Evolutionary conservation across 2,797 vertebrate genomes (phyloP).

Genomic region (Phoxinus dragarum): DNA sequence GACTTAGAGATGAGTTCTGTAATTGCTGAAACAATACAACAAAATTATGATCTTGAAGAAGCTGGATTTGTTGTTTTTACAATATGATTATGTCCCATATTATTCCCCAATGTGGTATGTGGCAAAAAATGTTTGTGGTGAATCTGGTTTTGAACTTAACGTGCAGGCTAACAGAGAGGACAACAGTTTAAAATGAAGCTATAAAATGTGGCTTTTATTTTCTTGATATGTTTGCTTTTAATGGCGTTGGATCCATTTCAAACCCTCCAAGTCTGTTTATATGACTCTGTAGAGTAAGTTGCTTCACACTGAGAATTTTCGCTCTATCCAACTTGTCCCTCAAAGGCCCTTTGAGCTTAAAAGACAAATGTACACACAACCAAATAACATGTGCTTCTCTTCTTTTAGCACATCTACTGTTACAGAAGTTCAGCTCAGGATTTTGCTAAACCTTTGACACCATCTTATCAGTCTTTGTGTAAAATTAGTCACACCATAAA

Average conservation of each 20-base stretch:
- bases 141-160: neutral
- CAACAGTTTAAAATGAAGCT: slow-evolving; percentile 2
- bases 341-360: neutral
- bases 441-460: neutral
- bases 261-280: slow-evolving; percentile 11
- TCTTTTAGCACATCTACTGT: neutral
- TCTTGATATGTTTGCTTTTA: slow-evolving; percentile 29
- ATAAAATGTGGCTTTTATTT: slow-evolving; percentile 19
- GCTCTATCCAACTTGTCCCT: neutral
- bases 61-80: neutral
- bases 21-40: neutral
- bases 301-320: slow-evolving; percentile 6
- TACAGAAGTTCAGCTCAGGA: neutral
- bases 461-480: slow-evolving; percentile 27
- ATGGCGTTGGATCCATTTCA: neutral
- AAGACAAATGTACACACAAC: slow-evolving; percentile 11
- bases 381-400: slow-evolving; percentile 1
- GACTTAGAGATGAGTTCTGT: neutral
- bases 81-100: neutral
- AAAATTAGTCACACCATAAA: slow-evolving; percentile 22
- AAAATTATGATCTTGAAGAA: neutral
- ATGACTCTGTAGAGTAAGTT: slow-evolving; percentile 10
- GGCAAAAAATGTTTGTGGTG: neutral
- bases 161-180: neutral
- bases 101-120: neutral